These are phyloP conservation scores for Salvelinus alpinus DNA, from an alignment of 2,113 vertebrate genomes.

Conservation along the genomic window DNA sequence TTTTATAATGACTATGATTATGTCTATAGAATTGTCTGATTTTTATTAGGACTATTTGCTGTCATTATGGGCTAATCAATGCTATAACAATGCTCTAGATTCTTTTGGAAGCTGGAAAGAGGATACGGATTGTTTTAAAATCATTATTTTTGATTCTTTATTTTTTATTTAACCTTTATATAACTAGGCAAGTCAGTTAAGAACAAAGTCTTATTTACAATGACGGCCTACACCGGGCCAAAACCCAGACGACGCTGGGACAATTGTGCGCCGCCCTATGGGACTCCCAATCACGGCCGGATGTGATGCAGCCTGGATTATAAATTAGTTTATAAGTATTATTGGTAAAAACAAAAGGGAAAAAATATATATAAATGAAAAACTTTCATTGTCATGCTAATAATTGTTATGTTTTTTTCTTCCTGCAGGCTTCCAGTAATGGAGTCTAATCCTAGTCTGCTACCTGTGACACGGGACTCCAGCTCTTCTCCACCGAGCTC, in stretches of 20 bases:
- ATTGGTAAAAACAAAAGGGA: neutral
- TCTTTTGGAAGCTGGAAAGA: too few species aligned
- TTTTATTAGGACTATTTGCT: constrained; percentile 2
- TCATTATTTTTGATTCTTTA: neutral
- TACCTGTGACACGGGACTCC: constrained; percentile 87
- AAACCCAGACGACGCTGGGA: too few species aligned
- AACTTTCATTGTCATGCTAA: neutral
- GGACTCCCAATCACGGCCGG: too few species aligned
- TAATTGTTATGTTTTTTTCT: constrained; percentile 4
- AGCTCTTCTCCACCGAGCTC: constrained; percentile 85
- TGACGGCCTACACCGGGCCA: too few species aligned
- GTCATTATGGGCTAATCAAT: too few species aligned
- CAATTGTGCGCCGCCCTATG: too few species aligned
- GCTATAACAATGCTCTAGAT: too few species aligned
- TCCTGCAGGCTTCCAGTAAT: constrained; percentile 78
- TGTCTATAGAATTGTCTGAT: neutral
- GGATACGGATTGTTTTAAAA: neutral
- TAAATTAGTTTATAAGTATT: neutral
- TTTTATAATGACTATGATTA: neutral
- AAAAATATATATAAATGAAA: neutral
- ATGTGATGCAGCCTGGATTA: too few species aligned
- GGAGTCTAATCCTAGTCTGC: constrained; percentile 86
- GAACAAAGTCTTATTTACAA: too few species aligned
- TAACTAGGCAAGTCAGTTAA: too few species aligned
- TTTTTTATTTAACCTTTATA: too few species aligned